A percentile compares a stretch with the other conserved stretches of the same genome.
phyloP scores from a whole-genome alignment of 2,888 invertebrate genomes.

The Volucella inanis region DNA sequence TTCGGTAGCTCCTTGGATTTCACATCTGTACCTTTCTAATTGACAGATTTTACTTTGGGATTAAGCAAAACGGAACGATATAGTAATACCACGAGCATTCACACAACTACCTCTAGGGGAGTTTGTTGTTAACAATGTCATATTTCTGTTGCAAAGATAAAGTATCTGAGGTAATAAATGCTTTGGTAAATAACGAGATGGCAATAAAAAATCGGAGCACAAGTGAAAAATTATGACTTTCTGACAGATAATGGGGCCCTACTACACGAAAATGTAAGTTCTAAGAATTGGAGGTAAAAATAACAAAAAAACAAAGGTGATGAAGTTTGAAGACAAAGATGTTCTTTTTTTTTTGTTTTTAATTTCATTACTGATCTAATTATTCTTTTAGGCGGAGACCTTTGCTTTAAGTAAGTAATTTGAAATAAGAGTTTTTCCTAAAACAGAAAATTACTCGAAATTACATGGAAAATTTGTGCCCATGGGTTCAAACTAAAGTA shows the following conservation, averaged over 20 bases:
- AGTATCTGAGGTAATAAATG: conserved; percentile 47
- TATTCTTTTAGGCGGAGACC: too few species aligned
- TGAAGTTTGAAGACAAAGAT: too few species aligned
- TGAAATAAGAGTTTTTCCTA: too few species aligned
- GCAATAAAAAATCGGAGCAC: conserved; percentile 52
- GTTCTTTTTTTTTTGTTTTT: too few species aligned
- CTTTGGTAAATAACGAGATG: conserved; percentile 43
- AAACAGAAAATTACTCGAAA: too few species aligned
- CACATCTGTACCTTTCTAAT: conserved; percentile 35
- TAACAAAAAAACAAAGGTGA: too few species aligned
- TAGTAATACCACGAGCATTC: too few species aligned
- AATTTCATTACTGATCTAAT: too few species aligned
- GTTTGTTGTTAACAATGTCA: conserved; percentile 64
- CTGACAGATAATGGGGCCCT: neutral
- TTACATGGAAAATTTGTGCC: too few species aligned
- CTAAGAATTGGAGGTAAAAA: too few species aligned
- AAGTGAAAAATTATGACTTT: conserved; percentile 39
- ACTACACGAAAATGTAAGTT: neutral
- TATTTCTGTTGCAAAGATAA: conserved; percentile 64
- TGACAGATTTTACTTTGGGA: conserved; percentile 54
- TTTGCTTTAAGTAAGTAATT: too few species aligned
- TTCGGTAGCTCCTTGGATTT: conserved; percentile 58
- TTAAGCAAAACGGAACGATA: conserved; percentile 53
- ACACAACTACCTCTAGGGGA: neutral
- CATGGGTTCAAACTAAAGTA: too few species aligned